Evolutionary conservation across 2,888 invertebrate species (phyloP), one percentile per base, ranked within the genome.

Genomic region (Nysson spinosus): DNA sequence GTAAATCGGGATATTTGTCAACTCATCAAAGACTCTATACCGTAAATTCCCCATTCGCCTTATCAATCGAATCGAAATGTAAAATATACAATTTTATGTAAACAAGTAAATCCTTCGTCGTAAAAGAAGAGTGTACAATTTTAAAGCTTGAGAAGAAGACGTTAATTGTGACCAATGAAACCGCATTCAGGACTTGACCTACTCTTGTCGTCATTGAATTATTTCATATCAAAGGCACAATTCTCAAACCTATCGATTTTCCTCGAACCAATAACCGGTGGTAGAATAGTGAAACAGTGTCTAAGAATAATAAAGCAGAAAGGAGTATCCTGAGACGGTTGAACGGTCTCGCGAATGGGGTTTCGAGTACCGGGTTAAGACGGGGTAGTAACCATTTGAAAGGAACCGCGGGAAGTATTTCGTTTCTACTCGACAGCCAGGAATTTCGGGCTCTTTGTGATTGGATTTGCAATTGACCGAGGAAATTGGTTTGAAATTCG

Each of bases 401-500:
- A 77, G 72, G 71, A 77, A 69, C 72, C 67, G 75, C 74, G 69
- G 69, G 69, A 76, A 76, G 77, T 79, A 75, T 79, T 77, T 78
- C 70, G 77, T 80, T 73, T n/a, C 63, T 63, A 70, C 72, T 69
- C 76, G 78, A 77, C 78, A 75, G 74, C 58, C 69, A 75, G 72
- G 79, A 80, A 83, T 80, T 78, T 80, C 73, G 68, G 76, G 69
- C 75, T 75, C 79, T 82, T 82, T 79, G 77, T 76, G 82, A 84
- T 83, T 83, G 83, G 75, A 84, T 83, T 83, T 83, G 75, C 82
- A 83, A 82, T 83, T 83, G 80, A 82, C 65, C 79, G 77, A 79
- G 80, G 79, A 84, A 83, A 83, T 84, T 83, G 84, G 78, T 78
- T 81, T 74, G 82, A 82, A 82, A 83, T 83, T 83, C 80, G 79